A percentile compares a stretch with the other conserved stretches of the same genome.
Evolutionary conservation across 2,888 invertebrate species (phyloP).

Genomic region (Dryocosmus kuriphilus): DNA sequence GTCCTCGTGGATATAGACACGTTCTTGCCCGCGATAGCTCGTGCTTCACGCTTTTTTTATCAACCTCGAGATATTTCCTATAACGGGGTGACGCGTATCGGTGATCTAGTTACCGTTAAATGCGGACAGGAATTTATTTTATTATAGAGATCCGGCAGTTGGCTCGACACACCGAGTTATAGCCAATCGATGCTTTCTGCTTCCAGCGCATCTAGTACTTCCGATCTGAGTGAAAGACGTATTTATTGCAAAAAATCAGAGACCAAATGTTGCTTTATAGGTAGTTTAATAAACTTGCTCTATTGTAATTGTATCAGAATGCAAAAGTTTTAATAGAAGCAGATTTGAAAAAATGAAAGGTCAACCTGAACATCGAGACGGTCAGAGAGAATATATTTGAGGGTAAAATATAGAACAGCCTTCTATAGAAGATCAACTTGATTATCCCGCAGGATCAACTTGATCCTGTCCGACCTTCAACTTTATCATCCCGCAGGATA

Average conservation of each 20-base stretch:
- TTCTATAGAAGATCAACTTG: too few species aligned
- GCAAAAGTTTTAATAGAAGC: too few species aligned
- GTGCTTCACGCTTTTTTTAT: conserved; percentile 33
- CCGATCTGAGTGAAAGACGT: neutral
- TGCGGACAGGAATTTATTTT: conserved; percentile 37
- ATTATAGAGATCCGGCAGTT: conserved; percentile 34
- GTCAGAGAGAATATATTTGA: too few species aligned
- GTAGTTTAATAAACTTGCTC: too few species aligned
- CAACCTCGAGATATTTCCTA: conserved; percentile 34
- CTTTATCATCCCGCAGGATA: too few species aligned
- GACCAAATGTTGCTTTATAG: too few species aligned
- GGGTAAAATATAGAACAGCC: too few species aligned
- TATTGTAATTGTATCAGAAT: too few species aligned
- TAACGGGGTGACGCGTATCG: conserved; percentile 38
- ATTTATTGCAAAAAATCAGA: neutral
- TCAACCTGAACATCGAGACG: too few species aligned
- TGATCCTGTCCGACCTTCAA: too few species aligned
- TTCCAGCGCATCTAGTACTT: conserved; percentile 2
- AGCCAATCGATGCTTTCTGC: neutral
- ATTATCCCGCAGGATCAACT: too few species aligned
- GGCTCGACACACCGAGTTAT: conserved; percentile 31
- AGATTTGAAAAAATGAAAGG: too few species aligned
- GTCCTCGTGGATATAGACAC: conserved; percentile 54
- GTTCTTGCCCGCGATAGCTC: conserved; percentile 29
- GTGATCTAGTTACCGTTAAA: conserved; percentile 41